phyloP scores from a whole-genome alignment of 2,113 vertebrate genomes.

The Petroica traversi region DNA sequence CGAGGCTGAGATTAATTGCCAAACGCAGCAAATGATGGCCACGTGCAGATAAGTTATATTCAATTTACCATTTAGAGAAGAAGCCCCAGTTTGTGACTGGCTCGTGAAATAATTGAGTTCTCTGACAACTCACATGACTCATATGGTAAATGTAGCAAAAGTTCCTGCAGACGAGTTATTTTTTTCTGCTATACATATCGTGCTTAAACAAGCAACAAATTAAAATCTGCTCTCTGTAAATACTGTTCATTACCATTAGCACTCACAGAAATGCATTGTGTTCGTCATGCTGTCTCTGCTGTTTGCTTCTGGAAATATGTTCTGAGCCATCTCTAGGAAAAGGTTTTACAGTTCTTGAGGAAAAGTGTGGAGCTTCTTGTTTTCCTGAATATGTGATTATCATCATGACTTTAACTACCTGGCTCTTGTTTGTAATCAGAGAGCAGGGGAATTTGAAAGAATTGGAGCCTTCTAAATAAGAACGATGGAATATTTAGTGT shows the following conservation, averaged over 20 bases:
- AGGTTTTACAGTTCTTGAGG: neutral
- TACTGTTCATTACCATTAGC: neutral
- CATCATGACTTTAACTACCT: neutral
- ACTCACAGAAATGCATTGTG: neutral
- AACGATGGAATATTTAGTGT: neutral
- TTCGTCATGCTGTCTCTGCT: neutral
- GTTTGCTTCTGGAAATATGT: neutral
- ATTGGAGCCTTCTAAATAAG: neutral
- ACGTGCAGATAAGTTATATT: neutral
- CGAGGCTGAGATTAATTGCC: neutral
- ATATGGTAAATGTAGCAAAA: neutral
- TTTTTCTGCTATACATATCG: neutral
- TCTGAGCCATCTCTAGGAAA: neutral
- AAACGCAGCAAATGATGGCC: neutral
- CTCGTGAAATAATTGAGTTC: neutral
- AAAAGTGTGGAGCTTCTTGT: neutral
- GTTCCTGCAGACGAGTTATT: neutral
- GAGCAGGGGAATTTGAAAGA: neutral
- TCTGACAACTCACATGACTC: neutral
- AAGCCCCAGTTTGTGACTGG: neutral
- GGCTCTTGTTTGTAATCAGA: neutral
- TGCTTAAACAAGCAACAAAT: constrained; percentile 1
- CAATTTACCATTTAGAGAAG: neutral
- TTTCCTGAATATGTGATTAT: neutral
- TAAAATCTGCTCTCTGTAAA: neutral